phyloP scores from a whole-genome alignment of 2,888 invertebrate genomes.

The Anoplius nigerrimus region DNA sequence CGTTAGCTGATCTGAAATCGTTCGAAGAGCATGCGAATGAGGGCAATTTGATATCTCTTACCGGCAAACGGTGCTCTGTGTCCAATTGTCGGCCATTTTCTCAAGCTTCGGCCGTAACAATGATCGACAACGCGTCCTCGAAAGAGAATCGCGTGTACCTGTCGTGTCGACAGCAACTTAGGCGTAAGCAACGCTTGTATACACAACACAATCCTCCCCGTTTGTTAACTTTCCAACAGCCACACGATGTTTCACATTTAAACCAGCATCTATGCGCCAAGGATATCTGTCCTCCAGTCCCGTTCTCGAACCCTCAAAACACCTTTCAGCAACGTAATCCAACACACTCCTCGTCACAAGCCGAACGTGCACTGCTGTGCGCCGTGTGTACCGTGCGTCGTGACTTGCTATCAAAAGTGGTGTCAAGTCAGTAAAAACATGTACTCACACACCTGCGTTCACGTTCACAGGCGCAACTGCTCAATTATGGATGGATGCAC shows the following conservation, averaged over 20 bases:
- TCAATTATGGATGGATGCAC: constrained; percentile 4
- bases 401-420: constrained; percentile 5
- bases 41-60: constrained; percentile 53
- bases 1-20: no score
- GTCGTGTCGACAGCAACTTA: neutral
- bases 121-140: constrained; percentile 57
- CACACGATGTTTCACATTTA: neutral
- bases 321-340: neutral
- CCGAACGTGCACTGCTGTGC: neutral
- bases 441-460: constrained; percentile 5
- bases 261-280: neutral
- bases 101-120: constrained; percentile 56
- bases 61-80: constrained; percentile 72
- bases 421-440: constrained; percentile 5
- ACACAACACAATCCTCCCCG: neutral
- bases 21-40: neutral
- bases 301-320: neutral
- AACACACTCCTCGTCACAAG: constrained; percentile 2
- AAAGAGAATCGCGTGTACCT: constrained; percentile 31
- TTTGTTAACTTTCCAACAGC: neutral
- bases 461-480: neutral
- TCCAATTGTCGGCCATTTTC: constrained; percentile 74
- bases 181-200: neutral
- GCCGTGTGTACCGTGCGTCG: neutral
- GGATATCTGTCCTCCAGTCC: neutral